Evolutionary conservation across 2,113 vertebrate genomes (phyloP).

Genomic region (Peromyscus californicus): DNA sequence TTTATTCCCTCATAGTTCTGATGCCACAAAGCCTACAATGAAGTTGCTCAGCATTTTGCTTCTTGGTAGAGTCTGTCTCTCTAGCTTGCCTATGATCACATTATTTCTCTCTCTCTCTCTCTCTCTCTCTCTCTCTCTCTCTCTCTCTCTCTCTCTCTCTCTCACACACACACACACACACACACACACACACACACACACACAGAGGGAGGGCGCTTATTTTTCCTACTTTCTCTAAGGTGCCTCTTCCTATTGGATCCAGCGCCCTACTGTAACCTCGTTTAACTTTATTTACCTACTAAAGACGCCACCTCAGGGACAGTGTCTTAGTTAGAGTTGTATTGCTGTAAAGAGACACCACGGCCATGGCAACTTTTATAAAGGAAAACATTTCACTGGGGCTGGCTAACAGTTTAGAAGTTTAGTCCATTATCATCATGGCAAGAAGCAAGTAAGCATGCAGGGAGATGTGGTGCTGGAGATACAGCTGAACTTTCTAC

Average conservation of each 20-base stretch:
- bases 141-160: no score
- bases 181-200: neutral
- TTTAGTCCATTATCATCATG: neutral
- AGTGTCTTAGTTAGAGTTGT: neutral
- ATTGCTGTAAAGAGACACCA: neutral
- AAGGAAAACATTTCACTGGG: neutral
- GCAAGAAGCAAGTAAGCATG: neutral
- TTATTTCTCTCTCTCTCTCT: neutral
- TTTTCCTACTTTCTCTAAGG: neutral
- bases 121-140: no score
- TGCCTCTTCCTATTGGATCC: neutral
- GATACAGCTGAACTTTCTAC: neutral
- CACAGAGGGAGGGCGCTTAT: neutral
- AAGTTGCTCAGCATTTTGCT: neutral
- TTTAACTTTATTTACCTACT: neutral
- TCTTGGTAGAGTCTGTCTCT: neutral
- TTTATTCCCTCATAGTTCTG: neutral
- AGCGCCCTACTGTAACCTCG: fast-evolving
- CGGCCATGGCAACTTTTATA: neutral
- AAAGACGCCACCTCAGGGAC: neutral
- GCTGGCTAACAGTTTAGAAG: neutral
- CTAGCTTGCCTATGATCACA: neutral
- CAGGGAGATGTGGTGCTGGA: neutral
- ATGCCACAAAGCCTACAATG: neutral
- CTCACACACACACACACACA: neutral